These are phyloP conservation scores for Chrosomus eos DNA, from an alignment of 2,797 vertebrate species.

Conservation along the genomic window DNA sequence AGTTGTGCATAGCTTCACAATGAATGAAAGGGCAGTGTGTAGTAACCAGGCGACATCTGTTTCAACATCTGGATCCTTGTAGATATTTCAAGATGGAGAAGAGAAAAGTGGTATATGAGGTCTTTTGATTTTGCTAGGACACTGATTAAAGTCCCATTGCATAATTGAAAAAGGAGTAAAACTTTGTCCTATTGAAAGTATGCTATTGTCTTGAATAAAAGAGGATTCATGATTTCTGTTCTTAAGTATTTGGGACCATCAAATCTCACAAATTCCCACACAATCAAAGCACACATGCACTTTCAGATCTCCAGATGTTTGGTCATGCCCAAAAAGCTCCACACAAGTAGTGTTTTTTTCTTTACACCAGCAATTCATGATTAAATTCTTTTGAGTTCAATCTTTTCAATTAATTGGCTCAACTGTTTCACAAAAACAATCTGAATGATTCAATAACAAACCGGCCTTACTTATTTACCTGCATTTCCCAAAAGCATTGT, in stretches of 20 bases:
- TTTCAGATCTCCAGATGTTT: slow-evolving; percentile 1
- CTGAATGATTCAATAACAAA: not conserved
- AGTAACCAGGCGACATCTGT: slow-evolving; percentile 59
- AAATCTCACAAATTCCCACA: not conserved
- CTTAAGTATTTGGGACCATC: not conserved
- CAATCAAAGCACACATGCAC: not conserved
- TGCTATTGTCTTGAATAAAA: slow-evolving; percentile 70
- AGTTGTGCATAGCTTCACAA: not conserved
- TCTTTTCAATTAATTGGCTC: not conserved
- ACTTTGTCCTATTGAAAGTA: slow-evolving; percentile 67
- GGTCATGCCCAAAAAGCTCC: not conserved
- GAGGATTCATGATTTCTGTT: slow-evolving; percentile 46
- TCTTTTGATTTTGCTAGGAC: slow-evolving; percentile 42
- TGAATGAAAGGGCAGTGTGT: slow-evolving; percentile 19
- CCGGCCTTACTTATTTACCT: not conserved
- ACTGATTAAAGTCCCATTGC: slow-evolving; percentile 67
- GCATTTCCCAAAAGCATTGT: not conserved
- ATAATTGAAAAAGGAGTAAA: slow-evolving; percentile 59
- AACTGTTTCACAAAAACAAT: not conserved
- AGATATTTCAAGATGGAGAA: slow-evolving; percentile 15
- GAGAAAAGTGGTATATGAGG: slow-evolving; percentile 11
- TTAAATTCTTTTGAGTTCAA: not conserved
- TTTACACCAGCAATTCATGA: not conserved
- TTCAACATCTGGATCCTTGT: slow-evolving; percentile 49
- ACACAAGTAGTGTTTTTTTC: not conserved